Evolutionary conservation across 2,888 invertebrate genomes (phyloP).

Genomic region (Oithona nana): DNA sequence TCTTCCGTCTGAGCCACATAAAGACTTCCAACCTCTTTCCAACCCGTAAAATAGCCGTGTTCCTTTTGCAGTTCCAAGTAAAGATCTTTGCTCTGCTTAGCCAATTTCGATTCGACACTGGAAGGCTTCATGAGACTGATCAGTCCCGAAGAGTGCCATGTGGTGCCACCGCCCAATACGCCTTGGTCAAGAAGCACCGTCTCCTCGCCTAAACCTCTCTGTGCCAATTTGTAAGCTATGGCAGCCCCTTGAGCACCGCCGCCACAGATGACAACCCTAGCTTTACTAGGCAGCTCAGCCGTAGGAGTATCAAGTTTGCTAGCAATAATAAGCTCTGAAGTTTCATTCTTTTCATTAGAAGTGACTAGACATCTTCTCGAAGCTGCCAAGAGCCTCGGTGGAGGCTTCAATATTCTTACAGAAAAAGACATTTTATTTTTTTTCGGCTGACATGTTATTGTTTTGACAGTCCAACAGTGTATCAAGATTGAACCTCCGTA

Average conservation of each 20-base stretch:
- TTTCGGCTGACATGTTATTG: too few species aligned
- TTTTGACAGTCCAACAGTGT: too few species aligned
- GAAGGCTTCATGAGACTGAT: constrained; percentile 70
- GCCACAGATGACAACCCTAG: constrained; percentile 67
- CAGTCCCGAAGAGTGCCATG: constrained; percentile 58
- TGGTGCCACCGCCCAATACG: constrained; percentile 49
- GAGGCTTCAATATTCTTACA: too few species aligned
- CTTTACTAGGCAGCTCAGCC: constrained; percentile 32
- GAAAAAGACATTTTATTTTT: too few species aligned
- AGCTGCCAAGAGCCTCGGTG: too few species aligned
- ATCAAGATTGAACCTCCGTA: too few species aligned
- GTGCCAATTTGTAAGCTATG: constrained; percentile 70
- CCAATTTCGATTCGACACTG: constrained; percentile 54
- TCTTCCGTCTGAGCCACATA: constrained; percentile 65
- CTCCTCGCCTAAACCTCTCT: constrained; percentile 58
- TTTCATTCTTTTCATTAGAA: background rate
- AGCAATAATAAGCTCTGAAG: background rate
- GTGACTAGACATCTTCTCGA: too few species aligned
- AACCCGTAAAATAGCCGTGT: constrained; percentile 55
- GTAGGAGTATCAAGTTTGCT: background rate
- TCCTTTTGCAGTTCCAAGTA: constrained; percentile 47
- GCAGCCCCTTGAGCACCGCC: constrained; percentile 81
- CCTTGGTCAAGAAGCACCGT: constrained; percentile 60
- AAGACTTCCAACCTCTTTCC: constrained; percentile 77
- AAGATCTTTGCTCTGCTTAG: constrained; percentile 55